Evolutionary conservation across 2,888 invertebrate species (phyloP), one percentile per base, ranked within the genome.

Genomic region (Rhamnusium bicolor): DNA sequence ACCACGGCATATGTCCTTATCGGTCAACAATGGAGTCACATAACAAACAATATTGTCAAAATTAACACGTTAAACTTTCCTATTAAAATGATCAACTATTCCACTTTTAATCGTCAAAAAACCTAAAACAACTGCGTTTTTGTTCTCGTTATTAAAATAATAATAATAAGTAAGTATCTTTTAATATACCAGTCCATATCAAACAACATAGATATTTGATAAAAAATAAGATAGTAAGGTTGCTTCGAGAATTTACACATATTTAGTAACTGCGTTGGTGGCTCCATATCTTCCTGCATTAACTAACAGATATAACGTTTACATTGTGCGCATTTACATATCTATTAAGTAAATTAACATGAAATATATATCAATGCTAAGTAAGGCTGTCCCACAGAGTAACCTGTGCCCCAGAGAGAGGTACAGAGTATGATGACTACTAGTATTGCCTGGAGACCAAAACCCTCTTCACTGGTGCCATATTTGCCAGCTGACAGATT

Each of bases 401-500:
- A 46, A 61, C 61, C 47, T 21, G 61, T 8, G 47, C 61, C 32
- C 61, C 19, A 24, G 54, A 56, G 54, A 27, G 14, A 27, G 54
- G 54, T 27, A 27, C 27, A 14, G 47, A 47, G 60, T 61, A 21
- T 40, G 21, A 46, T 46, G 47, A 61, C 61, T 61, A 61, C 32
- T 19, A 24, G 27, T 27, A 68, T 68, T 21, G 40, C 67, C 67
- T 46, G 6, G 32, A 68, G 40, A 46, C 53, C 56, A 0, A 10
- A n/a, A 53, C 47, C 58, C 67, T 58, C 56, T 68, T 54, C 47
- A 54, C 24, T 56, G 18, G 29, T 68, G 54, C 67, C 56, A 68
- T 53, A 40, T 68, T 53, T 65, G 46, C 56, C 27, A 40, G 32
- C 53, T 32, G 67, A 68, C 56, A 56, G 40, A 40, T 56, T 54